Evolutionary conservation across 2,888 invertebrate genomes (phyloP), one percentile per base, ranked within the genome.

Genomic region (Mellilla xanthometata): DNA sequence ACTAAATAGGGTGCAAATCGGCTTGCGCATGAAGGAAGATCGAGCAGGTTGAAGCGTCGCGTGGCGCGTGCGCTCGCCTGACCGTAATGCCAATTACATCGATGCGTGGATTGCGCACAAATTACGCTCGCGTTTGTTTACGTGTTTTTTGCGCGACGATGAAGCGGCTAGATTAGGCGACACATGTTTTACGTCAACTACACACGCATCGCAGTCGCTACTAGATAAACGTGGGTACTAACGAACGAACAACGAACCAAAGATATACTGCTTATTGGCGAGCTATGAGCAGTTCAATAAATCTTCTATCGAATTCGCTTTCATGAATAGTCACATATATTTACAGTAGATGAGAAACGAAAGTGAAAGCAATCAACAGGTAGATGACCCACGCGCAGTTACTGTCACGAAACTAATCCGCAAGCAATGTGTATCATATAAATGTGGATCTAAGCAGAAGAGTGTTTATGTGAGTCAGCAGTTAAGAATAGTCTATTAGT

Each of bases 91-190:
- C 36, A 49, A 51, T 46, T 39, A 35, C 23, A 13, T 6, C 32
- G 26, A 41, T 43, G 53, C 56, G 51, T 51, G 53, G 23, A 10
- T 39, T 19, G 51, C 47, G 38, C 45, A 42, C 52, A 36, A 54
- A 54, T 52, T 31, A 23, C 23, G 6, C 12, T 13, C 36, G 15
- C 39, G 56, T 49, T 56, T 56, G 54, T 54, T 56, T 56, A 54
- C 52, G 31, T 34, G 12, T 24, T 33, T 38, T 36, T 32, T 22
- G 7, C 11, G 6, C 8, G 29, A 24, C 7, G 24, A 27, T 23
- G 23, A 9, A n/a, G 12, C 2, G 15, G 30, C 3, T 12, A 35
- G 4, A 22, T 22, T 29, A 15, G 10, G 19, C 6, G 36, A 35
- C 26, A 24, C 9, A 6, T 35, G 10, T 24, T 11, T n/a, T 10